phyloP scores from a whole-genome alignment of 2,797 vertebrate species.

The Rhinichthys osculus region DNA sequence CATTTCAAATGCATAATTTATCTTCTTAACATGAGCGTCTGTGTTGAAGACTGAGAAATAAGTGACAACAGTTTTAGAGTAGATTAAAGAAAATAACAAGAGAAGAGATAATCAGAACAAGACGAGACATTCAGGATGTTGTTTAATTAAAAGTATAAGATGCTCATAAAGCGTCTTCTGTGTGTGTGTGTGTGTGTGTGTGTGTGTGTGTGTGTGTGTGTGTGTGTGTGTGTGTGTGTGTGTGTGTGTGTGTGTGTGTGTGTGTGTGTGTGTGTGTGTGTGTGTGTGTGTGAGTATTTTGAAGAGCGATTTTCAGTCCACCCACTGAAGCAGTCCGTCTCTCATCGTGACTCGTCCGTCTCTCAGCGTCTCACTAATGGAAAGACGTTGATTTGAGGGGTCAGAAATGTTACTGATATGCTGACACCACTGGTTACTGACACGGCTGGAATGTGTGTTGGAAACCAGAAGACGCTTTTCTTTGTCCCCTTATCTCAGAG shows the following conservation, averaged over 20 bases:
- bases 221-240: background rate
- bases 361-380: slow-evolving; percentile 40
- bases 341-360: slow-evolving; percentile 15
- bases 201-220: slow-evolving; percentile 4
- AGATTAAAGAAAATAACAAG: background rate
- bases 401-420: slow-evolving; percentile 20
- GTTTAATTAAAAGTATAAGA: slow-evolving; percentile 10
- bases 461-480: slow-evolving; percentile 27
- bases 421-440: background rate
- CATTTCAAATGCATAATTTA: background rate
- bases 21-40: background rate
- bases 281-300: slow-evolving; percentile 8
- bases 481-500: slow-evolving; percentile 53
- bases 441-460: slow-evolving; percentile 18
- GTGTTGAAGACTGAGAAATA: background rate
- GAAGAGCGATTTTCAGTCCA: background rate
- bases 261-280: background rate
- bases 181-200: background rate
- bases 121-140: background rate
- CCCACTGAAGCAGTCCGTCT: slow-evolving; percentile 23
- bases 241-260: slow-evolving; percentile 1
- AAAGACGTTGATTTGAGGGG: slow-evolving; percentile 33
- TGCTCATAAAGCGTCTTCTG: background rate
- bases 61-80: background rate
- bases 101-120: background rate